phyloP scores from a whole-genome alignment of 2,113 vertebrate species.

The Ariopsis seemanni region DNA sequence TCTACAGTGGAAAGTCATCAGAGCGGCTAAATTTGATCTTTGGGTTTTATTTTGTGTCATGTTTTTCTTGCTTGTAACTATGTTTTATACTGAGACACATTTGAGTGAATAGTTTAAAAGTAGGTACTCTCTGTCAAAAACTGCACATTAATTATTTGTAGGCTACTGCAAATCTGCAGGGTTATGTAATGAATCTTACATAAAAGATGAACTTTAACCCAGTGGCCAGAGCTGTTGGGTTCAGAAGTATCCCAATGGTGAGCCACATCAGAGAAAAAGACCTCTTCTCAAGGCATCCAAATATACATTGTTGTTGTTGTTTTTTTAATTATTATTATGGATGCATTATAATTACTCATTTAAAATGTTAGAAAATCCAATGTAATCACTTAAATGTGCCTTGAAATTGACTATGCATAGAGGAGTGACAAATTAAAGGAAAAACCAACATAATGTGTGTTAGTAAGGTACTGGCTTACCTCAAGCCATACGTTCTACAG shows the following conservation, averaged over 20 bases:
- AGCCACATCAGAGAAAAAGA: constrained; percentile 45
- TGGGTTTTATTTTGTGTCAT: background rate
- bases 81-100: constrained; percentile 31
- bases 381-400: background rate
- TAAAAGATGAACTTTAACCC: constrained; percentile 78
- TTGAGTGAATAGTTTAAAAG: constrained; percentile 48
- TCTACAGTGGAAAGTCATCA: background rate
- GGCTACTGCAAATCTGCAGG: constrained; percentile 73
- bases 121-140: constrained; percentile 60
- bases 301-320: background rate
- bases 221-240: constrained; percentile 65
- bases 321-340: background rate
- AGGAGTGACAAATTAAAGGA: background rate
- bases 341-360: background rate
- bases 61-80: background rate
- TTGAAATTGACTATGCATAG: background rate
- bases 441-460: background rate
- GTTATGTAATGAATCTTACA: constrained; percentile 78
- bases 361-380: background rate
- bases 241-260: constrained; percentile 66
- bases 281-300: background rate
- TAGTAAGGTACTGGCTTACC: background rate
- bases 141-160: constrained; percentile 76
- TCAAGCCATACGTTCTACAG: too few species aligned
- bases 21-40: background rate